A percentile compares a stretch with the other conserved stretches of the same genome.
These are phyloP conservation scores for Myiotriccus ornatus DNA, from an alignment of 2,797 vertebrate genomes.

Conservation along the genomic window DNA sequence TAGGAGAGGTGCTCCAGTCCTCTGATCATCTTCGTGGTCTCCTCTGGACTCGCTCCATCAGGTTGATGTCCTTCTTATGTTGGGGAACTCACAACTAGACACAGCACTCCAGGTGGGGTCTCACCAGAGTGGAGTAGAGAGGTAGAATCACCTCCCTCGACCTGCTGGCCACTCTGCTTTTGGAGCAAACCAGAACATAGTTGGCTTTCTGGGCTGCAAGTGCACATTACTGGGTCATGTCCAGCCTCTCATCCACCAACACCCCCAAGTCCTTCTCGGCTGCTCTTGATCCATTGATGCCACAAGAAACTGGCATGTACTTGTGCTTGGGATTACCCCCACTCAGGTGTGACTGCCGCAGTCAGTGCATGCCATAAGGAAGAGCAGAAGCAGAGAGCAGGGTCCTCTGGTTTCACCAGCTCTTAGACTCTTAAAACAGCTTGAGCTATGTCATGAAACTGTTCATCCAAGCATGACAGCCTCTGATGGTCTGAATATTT, in stretches of 20 bases:
- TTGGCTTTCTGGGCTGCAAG: background rate
- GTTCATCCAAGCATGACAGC: background rate
- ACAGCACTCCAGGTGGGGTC: background rate
- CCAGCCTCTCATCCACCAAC: background rate
- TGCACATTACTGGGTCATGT: background rate
- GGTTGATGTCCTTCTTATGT: background rate
- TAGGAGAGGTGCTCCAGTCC: background rate
- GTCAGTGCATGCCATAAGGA: fast-evolving
- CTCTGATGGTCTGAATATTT: background rate
- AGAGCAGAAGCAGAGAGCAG: background rate
- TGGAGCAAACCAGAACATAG: fast-evolving
- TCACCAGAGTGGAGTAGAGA: background rate
- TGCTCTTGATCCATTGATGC: background rate
- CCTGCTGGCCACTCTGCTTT: background rate
- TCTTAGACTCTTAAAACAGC: background rate
- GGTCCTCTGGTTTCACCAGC: background rate
- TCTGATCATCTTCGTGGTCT: background rate
- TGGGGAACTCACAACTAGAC: background rate
- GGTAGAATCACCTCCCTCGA: background rate
- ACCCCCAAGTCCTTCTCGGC: background rate
- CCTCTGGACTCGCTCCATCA: fast-evolving
- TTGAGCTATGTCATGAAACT: background rate
- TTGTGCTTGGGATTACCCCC: background rate
- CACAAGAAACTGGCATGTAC: background rate
- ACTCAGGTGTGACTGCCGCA: background rate